phyloP scores from a whole-genome alignment of 2,888 invertebrate genomes.

The Lamellibrachia satsuma region DNA sequence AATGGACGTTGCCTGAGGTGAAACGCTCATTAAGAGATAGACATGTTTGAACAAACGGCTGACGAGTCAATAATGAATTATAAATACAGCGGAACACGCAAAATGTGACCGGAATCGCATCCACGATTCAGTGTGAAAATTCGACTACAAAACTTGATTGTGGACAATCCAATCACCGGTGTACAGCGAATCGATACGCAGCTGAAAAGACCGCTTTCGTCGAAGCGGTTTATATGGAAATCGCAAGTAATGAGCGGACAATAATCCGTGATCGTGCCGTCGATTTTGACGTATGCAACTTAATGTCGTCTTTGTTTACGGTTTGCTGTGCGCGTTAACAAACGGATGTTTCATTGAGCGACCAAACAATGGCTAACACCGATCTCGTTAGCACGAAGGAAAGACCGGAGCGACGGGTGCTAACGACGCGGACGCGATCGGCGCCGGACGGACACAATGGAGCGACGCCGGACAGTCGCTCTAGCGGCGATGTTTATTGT shows the following conservation, averaged over 20 bases:
- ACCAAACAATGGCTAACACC: neutral
- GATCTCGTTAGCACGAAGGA: neutral
- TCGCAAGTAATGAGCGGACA: neutral
- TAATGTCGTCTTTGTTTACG: neutral
- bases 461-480: neutral
- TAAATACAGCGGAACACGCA: neutral
- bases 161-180: neutral
- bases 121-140: neutral
- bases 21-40: neutral
- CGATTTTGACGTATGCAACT: neutral
- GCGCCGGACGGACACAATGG: neutral
- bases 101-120: neutral
- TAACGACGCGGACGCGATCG: neutral
- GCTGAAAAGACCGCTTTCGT: constrained; percentile 8
- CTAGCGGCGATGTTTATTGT: neutral
- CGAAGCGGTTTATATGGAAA: neutral
- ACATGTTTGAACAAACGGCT: neutral
- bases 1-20: neutral
- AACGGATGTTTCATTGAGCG: neutral
- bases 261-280: neutral
- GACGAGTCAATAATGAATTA: neutral
- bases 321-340: neutral
- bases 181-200: neutral
- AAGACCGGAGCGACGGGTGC: neutral
- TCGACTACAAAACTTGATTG: neutral